Evolutionary conservation across 2,113 vertebrate species (phyloP).

Genomic region (Reinhardtius hippoglossoides): DNA sequence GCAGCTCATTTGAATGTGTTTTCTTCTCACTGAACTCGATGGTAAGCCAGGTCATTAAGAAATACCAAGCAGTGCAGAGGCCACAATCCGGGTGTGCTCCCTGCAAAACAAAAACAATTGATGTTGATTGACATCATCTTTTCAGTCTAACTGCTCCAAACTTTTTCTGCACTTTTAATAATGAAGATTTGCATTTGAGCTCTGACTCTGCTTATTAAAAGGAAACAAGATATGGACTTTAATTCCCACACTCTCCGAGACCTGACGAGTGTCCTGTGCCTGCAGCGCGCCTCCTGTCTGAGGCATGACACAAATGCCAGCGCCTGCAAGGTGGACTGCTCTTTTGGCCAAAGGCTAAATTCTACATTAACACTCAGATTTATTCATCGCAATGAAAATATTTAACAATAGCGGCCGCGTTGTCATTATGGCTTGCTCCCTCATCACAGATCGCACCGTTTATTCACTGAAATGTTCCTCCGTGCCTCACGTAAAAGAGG

Average conservation of each 20-base stretch:
- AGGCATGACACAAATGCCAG: conserved; percentile 32
- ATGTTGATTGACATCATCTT: conserved; percentile 62
- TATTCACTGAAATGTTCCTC: conserved; percentile 25
- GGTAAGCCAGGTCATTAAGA: conserved; percentile 69
- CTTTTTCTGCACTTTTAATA: conserved; percentile 55
- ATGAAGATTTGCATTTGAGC: conserved; percentile 37
- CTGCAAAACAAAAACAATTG: conserved; percentile 69
- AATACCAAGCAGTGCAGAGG: conserved; percentile 62
- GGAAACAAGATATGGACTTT: conserved; percentile 21
- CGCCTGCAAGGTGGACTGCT: conserved; percentile 31
- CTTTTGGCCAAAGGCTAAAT: conserved; percentile 58
- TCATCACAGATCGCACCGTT: conserved; percentile 17
- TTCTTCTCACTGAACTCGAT: conserved; percentile 49
- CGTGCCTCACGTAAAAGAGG: conserved; percentile 13
- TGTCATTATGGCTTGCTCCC: conserved; percentile 15
- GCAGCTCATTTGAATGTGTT: conserved; percentile 53
- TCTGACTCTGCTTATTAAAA: conserved; percentile 37
- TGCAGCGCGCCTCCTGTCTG: conserved; percentile 33
- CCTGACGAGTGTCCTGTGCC: conserved; percentile 34
- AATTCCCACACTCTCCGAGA: conserved; percentile 28
- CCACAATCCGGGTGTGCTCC: conserved; percentile 19
- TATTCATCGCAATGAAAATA: conserved; percentile 52
- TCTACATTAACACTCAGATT: conserved; percentile 40
- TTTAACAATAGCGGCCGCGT: conserved; percentile 41
- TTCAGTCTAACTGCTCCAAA: conserved; percentile 40